These are phyloP conservation scores for Imbricaverruca yamaguchii DNA, from an alignment of 2,888 invertebrate species.

Conservation along the genomic window DNA sequence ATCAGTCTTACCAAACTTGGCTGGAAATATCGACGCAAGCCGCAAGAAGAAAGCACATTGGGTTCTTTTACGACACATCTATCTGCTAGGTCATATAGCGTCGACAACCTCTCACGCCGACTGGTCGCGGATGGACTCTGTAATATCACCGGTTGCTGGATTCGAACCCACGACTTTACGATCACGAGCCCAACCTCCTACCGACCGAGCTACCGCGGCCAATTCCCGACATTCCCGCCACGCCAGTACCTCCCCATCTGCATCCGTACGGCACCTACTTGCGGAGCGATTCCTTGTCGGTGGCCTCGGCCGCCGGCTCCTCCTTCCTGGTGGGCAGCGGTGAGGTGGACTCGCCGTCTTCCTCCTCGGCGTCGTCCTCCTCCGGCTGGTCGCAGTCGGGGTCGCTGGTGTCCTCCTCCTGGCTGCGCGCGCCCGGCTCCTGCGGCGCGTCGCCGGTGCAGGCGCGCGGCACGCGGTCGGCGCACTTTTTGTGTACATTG, in stretches of 20 bases:
- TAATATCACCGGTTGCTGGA: no score
- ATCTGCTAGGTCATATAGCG: no score
- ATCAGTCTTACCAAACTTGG: no score
- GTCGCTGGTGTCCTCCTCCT: constrained; percentile 18
- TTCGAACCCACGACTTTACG: no score
- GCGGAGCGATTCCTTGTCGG: constrained; percentile 6
- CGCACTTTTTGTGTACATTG: constrained; percentile 91
- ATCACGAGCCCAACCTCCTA: no score
- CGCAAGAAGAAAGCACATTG: no score
- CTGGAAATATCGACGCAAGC: no score
- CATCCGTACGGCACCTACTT: background rate
- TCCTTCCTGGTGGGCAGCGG: background rate
- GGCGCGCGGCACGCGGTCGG: constrained; percentile 80
- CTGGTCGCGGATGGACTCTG: no score
- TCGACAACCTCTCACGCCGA: no score
- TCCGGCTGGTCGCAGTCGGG: constrained; percentile 3
- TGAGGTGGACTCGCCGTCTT: background rate
- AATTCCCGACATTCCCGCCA: background rate
- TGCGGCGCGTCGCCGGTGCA: constrained; percentile 70
- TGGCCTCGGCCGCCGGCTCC: background rate
- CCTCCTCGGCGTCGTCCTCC: background rate
- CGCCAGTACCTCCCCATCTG: background rate
- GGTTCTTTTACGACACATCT: no score
- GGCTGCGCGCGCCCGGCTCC: constrained; percentile 23
- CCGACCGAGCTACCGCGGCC: background rate